Percentiles rank a stretch among this genome's conserved stretches.
phyloP scores from a whole-genome alignment of 1,140 invertebrate genomes.

The Babylonia areolata region DNA sequence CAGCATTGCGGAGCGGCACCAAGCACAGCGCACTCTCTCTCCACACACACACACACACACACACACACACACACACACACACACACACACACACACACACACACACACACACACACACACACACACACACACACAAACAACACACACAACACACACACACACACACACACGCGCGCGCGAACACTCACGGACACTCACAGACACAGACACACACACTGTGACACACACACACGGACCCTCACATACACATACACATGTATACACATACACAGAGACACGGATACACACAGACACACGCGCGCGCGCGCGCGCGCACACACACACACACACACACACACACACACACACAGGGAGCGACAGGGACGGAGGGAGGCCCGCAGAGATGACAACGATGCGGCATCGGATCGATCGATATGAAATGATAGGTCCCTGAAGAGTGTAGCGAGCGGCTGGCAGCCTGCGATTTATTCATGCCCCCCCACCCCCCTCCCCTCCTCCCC shows the following conservation, averaged over 20 bases:
- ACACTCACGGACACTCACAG: background rate
- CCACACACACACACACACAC: background rate
- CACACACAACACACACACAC: background rate
- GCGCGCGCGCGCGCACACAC: background rate
- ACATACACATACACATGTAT: background rate
- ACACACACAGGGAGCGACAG: background rate
- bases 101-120: too few species aligned
- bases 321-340: background rate
- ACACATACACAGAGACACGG: too few species aligned
- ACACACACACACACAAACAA: too few species aligned
- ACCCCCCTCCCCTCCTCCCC: background rate
- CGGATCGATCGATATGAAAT: slow-evolving; percentile 32
- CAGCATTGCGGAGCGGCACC: too few species aligned
- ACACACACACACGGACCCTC: background rate
- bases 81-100: too few species aligned
- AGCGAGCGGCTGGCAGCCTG: background rate
- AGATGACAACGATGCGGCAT: too few species aligned
- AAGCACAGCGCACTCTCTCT: background rate
- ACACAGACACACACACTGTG: background rate
- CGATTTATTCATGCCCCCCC: slow-evolving; percentile 36
- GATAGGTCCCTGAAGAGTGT: slow-evolving; percentile 19
- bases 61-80: background rate
- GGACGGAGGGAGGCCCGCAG: background rate
- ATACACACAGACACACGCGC: too few species aligned
- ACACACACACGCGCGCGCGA: background rate